Evolutionary conservation across 2,888 invertebrate species (phyloP), one percentile per base, ranked within the genome.

Genomic region (Zygothrica quintamaculata): DNA sequence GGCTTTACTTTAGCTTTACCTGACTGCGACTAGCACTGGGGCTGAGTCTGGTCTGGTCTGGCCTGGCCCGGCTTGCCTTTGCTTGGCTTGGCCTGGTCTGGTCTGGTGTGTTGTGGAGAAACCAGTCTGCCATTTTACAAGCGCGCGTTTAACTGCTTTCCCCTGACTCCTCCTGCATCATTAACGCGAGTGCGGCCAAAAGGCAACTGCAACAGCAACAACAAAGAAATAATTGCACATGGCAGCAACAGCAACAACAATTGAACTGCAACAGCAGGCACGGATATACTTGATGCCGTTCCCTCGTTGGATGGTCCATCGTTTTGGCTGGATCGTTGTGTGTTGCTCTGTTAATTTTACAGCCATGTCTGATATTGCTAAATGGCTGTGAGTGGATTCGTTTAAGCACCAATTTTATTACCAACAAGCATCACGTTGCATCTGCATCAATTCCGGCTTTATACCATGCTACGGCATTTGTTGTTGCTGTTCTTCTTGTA

Each of bases 341-440:
- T 84, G 81, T 78, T 87, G 82, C 85, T 84, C 87, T 82, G 82
- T 87, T 82, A 84, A 87, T 84, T 87, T 87, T 82, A 78, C 82
- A 82, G 85, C 82, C 87, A 85, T 87, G 87, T 88, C 87, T 85
- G 84, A 87, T 87, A 88, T 87, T 88, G 88, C 88, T 88, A 88
- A 88, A 88, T 88, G 88, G 88, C 88, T 88, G 80, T 88, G 88
- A 88, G 88, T 88, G 88, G 88, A 85, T 88, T 88, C 88, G 88
- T 88, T 88, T 88, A 88, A 88, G 88, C 88, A 88, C 87, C 88
- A 87, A 88, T 88, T 88, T 88, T 88, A 88, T 88, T 88, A 87
- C 84, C 87, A 82, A 82, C 87, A 87, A 82, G 84, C 81, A 84
- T 77, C 85, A 84, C 87, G 81, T 80, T 81, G 81, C 77, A 87